Evolutionary conservation across 2,113 vertebrate genomes (phyloP).

Genomic region (Carlito syrichta): DNA sequence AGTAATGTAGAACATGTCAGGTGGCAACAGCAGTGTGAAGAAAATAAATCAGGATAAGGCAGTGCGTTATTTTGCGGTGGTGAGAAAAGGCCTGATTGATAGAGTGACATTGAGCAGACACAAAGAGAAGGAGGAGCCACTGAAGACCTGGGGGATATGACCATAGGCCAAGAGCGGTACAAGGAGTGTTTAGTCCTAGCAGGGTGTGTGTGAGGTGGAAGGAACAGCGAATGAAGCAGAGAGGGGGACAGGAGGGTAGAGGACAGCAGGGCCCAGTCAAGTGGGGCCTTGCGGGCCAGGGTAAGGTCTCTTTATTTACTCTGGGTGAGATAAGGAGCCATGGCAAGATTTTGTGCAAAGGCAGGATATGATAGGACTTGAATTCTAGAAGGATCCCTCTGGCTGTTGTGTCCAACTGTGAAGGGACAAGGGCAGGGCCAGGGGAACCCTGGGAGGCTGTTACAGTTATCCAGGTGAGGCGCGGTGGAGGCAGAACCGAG

Average conservation of each 20-base stretch:
- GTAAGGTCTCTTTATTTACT: neutral
- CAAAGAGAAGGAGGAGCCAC: neutral
- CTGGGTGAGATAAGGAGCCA: neutral
- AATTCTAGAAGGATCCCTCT: neutral
- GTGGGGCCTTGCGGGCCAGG: neutral
- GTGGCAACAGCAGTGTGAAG: neutral
- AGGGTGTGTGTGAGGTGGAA: fast-evolving
- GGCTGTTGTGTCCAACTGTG: neutral
- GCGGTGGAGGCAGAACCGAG: neutral
- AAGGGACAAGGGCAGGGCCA: neutral
- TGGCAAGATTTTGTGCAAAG: neutral
- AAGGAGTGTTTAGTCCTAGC: neutral
- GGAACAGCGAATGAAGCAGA: neutral
- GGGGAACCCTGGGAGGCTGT: neutral
- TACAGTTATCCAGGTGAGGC: no score
- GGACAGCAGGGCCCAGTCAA: neutral
- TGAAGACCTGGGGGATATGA: no score
- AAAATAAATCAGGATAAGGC: neutral
- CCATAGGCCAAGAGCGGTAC: fast-evolving
- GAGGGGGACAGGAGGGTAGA: neutral
- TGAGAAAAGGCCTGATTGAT: neutral
- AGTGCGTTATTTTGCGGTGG: neutral
- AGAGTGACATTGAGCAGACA: neutral
- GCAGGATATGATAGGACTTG: neutral
- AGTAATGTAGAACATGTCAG: neutral